Conservation (phyloP, 2,797 vertebrate species). For the Sternotherus odoratus region DNA sequence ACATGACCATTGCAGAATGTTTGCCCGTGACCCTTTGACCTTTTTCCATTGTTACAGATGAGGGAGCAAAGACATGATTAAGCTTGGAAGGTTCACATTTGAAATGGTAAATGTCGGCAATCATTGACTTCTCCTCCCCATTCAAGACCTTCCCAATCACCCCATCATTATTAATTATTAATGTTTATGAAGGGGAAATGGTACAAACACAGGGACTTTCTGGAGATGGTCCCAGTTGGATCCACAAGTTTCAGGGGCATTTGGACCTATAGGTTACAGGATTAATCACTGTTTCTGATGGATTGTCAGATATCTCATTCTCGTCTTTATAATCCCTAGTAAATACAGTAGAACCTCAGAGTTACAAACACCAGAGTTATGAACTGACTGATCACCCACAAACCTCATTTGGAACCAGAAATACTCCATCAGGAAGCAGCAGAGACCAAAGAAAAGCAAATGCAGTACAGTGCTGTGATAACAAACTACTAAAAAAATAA, state of each 20-base stretch:
- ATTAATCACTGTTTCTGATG: not conserved
- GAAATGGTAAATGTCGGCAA: not conserved
- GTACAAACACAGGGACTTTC: not conserved
- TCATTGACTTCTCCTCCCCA: not conserved
- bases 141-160: not conserved
- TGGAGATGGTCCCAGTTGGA: not conserved
- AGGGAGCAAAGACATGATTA: not conserved
- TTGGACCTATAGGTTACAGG: not conserved
- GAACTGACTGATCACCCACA: no score
- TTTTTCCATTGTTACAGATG: not conserved
- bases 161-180: not conserved
- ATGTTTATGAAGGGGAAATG: not conserved
- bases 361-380: no score
- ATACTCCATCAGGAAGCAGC: no score
- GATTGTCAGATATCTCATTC: not conserved
- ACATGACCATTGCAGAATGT: not conserved
- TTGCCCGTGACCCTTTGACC: not conserved
- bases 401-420: no score
- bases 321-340: not conserved
- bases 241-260: not conserved
- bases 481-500: no score
- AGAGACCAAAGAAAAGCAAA: no score
- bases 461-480: no score
- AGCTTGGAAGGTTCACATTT: not conserved
- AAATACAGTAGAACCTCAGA: not conserved